Base-by-base conservation (phyloP, 2,113 vertebrate genomes). In the Catagonus wagneri region DNA sequence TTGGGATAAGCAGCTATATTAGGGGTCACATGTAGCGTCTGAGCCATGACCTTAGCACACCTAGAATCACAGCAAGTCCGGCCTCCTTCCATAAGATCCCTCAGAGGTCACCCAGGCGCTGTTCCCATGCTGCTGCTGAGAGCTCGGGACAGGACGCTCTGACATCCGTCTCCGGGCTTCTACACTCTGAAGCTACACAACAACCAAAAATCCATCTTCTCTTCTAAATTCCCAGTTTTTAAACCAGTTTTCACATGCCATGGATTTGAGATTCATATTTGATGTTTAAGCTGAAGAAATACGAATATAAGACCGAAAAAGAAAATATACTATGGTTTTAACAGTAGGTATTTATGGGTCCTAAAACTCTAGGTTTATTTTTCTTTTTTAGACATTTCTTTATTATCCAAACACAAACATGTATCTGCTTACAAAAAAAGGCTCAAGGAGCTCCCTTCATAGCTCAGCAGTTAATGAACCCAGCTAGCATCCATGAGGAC, bases 351-450 rank as follows among this genome's bases (percentile, higher is more conserved):
- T 69, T 69, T 74, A 58, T 32, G 27, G 25, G 23, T 65, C 34
- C 63, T 65, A 87, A 76, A 32, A 88, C 23, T 20, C 71, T 4
- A 8, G 27, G 4, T 56, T 90, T 87, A 63, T 85, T 72, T 60
- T 95, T 79, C 87, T 92, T 86, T 29, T 90, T 76, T 80, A 89
- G 58, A 89, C 9, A 6, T 71, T 89, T 95, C 60, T 92, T 5
- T 50, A 66, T 80, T 80, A 93, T 14, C 34, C 58, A 96, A 95
- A 84, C 66, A 20, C 76, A 58, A 58, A 90, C 72, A 61, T 44
- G 0, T 88, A 93, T 68, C 54, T 89, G 56, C 39, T 92, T 83
- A 66, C 34, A 72, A 94, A 89, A 68, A 74, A 23, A 54, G 0
- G 13, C 44, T 44, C 44, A 44, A 44, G 44, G 44, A 44, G 44